Evolutionary conservation across 2,113 vertebrate species (phyloP).

Genomic region (Oncorhynchus mykiss): DNA sequence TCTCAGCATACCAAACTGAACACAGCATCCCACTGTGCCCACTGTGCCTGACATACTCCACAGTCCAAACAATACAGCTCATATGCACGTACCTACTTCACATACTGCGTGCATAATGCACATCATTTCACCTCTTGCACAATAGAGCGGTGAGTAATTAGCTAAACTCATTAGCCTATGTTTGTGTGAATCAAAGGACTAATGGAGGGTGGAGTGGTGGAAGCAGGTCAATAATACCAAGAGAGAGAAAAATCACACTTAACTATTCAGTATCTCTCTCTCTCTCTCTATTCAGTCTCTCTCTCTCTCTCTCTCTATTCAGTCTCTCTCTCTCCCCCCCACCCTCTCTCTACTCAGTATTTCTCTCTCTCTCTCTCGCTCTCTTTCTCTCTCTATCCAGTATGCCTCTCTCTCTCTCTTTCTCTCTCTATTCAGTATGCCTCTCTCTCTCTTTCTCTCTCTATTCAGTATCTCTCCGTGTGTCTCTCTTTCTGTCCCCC

Average conservation of each 20-base stretch:
- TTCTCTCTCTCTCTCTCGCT: no score
- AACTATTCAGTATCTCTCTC: slow-evolving; percentile 27
- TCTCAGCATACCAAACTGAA: slow-evolving; percentile 28
- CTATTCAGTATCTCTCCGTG: slow-evolving; percentile 12
- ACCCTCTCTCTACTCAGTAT: background rate
- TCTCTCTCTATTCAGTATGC: slow-evolving; percentile 8
- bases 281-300: background rate
- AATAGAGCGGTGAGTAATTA: background rate
- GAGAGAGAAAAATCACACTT: slow-evolving; percentile 3
- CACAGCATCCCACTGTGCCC: background rate
- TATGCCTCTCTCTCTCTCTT: background rate
- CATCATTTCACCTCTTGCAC: no score
- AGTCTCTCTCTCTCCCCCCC: no score
- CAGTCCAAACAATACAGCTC: background rate
- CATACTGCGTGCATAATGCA: background rate
- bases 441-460: background rate
- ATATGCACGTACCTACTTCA: background rate
- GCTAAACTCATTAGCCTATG: background rate
- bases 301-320: no score
- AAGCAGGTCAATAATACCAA: background rate
- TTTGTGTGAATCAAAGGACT: background rate
- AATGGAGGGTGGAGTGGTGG: background rate
- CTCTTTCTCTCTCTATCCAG: no score
- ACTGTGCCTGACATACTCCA: background rate
- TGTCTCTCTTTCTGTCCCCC: no score